Evolutionary conservation across 2,113 vertebrate genomes (phyloP), one percentile per base, ranked within the genome.

Genomic region (Eulemur rufifrons): DNA sequence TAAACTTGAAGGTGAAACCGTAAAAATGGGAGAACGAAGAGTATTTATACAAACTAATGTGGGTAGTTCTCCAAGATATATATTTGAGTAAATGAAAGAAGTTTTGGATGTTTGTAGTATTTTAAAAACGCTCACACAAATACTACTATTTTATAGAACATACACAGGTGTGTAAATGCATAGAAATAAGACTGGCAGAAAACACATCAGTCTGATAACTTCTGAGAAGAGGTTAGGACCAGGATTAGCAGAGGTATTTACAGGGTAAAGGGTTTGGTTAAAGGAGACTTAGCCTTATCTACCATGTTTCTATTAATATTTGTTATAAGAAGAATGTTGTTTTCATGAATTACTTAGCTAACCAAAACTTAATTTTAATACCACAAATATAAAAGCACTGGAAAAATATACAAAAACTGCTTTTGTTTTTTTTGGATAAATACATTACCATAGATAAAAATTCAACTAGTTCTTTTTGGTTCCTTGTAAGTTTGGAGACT

Each of bases 71-170:
- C 13, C 68, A 93, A 93, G 52, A n/a, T 32, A 59, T 37, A 94
- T 27, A 34, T 94, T 64, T 71, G 20, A 82, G 64, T 83, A 73
- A 90, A 86, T 73, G 61, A 94, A 74, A 74, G 56, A 77, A 93
- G 56, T 17, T 74, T 32, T 37, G 45, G 42, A 76, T 52, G 78
- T 21, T 54, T 66, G n/a, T 1, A 86, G 34, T n/a, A 47, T 74
- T 66, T 91, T 80, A 5, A 73, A 81, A 96, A 81, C 12, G 78
- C 32, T 29, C 32, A 74, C 27, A 86, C 37, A 76, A 89, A 85
- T 54, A 52, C n/a, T 89, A 39, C 42, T 8, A 64, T 66, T 54
- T 94, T 78, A 78, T 50, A 42, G 34, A 68, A 84, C 39, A 82
- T 56, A 68, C 14, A 23, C 9, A 83, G 47, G 34, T 69, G 89